These are phyloP conservation scores for Platycercus adscitus DNA, from an alignment of 2,113 vertebrate species.

Conservation along the genomic window DNA sequence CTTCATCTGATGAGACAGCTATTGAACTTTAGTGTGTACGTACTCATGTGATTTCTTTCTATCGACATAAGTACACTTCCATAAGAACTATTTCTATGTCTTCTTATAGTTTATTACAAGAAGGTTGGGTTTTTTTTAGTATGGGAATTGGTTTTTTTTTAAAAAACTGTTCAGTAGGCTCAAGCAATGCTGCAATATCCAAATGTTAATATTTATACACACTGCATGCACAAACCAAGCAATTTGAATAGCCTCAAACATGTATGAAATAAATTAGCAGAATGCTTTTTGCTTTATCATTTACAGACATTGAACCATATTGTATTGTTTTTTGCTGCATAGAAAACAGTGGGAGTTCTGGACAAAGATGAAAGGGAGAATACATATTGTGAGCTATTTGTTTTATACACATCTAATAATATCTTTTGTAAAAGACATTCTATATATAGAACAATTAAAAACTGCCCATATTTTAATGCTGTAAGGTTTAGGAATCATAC, in stretches of 20 bases:
- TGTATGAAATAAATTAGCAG: not conserved
- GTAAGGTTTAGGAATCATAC: not conserved
- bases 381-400: not conserved
- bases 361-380: conserved; percentile 51
- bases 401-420: conserved; percentile 1
- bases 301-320: conserved; percentile 44
- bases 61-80: not conserved
- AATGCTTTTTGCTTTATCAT: conserved; percentile 33
- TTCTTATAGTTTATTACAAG: not conserved
- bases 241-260: not conserved
- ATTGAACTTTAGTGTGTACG: not conserved
- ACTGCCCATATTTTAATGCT: not conserved
- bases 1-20: not conserved
- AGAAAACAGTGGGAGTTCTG: conserved; percentile 53
- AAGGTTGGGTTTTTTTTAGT: not conserved
- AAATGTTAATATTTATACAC: not conserved
- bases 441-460: conserved; percentile 26
- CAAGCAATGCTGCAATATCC: not conserved
- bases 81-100: not conserved
- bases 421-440: not conserved
- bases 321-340: conserved; percentile 12
- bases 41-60: not conserved
- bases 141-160: not conserved
- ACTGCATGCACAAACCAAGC: not conserved
- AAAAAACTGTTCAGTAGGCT: not conserved